Percentiles rank a stretch among this genome's conserved stretches.
phyloP scores from a whole-genome alignment of 2,797 vertebrate genomes.

The Alouatta caraya region DNA sequence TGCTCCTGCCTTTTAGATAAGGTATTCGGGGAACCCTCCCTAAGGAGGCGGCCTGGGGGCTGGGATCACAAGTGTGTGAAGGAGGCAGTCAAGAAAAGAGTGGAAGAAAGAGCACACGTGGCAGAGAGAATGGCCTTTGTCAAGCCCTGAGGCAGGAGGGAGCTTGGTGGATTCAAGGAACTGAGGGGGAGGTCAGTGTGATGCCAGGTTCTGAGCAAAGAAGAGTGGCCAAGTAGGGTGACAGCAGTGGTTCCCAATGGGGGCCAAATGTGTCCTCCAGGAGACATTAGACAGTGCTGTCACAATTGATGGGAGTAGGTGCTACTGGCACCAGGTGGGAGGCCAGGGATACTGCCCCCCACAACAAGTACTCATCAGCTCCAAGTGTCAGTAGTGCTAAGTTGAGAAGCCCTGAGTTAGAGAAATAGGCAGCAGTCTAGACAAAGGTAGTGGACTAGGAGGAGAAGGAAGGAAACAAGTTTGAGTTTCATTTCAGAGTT shows the following conservation, averaged over 20 bases:
- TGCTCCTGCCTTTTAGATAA: neutral
- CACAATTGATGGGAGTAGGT: neutral
- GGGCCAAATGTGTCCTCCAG: neutral
- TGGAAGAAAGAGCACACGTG: neutral
- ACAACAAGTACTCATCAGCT: neutral
- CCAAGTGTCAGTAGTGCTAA: neutral
- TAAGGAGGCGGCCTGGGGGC: neutral
- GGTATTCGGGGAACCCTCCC: neutral
- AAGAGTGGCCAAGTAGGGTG: neutral
- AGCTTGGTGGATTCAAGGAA: neutral
- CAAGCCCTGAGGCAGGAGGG: neutral
- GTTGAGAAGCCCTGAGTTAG: neutral
- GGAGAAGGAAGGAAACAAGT: neutral
- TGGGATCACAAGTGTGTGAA: neutral
- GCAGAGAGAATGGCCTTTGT: neutral
- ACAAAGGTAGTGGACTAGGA: neutral
- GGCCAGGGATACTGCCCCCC: neutral
- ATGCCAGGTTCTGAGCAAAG: neutral
- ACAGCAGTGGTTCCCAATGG: neutral
- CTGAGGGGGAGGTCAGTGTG: neutral
- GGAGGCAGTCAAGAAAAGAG: neutral
- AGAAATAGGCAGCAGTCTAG: neutral
- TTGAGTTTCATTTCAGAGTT: neutral
- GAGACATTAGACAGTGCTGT: neutral
- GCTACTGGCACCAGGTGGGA: neutral